Conservation (phyloP, 2,113 vertebrate genomes). For the Pseudonaja textilis region DNA sequence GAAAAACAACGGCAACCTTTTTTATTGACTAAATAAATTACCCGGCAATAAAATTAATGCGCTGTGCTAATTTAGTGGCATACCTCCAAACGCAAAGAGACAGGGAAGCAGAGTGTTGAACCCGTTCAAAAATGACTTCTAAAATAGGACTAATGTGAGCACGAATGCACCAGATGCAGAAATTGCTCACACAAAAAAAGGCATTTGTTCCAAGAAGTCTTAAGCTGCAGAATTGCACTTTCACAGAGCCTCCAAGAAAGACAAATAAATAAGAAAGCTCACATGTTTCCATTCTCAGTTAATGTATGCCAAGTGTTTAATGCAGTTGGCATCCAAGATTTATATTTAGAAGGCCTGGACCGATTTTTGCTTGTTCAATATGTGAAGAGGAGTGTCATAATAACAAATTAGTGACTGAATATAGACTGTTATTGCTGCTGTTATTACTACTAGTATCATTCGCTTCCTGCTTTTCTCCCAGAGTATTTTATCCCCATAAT, state of each 20-base stretch:
- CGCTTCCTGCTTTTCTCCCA: neutral
- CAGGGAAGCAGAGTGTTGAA: neutral
- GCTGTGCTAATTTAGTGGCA: conserved; percentile 7
- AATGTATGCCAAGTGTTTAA: neutral
- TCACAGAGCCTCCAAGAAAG: neutral
- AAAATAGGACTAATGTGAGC: neutral
- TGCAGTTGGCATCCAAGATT: neutral
- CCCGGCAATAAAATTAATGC: conserved; percentile 15
- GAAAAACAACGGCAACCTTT: conserved; percentile 6
- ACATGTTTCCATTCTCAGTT: neutral
- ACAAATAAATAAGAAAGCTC: neutral
- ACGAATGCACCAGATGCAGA: neutral
- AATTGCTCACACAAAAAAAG: neutral
- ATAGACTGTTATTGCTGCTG: neutral
- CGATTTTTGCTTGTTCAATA: neutral
- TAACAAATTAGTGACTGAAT: neutral
- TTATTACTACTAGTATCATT: neutral
- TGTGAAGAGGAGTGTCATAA: neutral
- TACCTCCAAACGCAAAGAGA: neutral
- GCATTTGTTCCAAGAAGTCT: neutral
- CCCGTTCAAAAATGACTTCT: neutral
- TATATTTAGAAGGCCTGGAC: neutral
- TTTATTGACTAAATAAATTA: neutral
- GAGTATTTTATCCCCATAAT: neutral
- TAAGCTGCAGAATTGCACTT: neutral